A percentile compares a stretch with the other conserved stretches of the same genome.
Conservation (phyloP, 2,888 invertebrate genomes). For the Lagria hirta region DNA sequence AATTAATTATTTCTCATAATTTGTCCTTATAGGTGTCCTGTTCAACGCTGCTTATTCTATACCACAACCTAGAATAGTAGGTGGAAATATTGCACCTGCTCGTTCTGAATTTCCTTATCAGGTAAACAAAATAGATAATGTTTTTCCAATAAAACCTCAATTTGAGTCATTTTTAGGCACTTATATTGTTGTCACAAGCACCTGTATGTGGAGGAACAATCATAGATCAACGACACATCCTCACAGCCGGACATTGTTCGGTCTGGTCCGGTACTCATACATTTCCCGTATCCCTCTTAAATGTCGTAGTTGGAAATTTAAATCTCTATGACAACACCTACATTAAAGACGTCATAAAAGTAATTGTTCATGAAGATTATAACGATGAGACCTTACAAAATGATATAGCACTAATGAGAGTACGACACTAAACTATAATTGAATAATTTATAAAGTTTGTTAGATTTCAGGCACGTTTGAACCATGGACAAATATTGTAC, state of each 20-base stretch:
- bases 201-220: conserved; percentile 27
- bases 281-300: neutral
- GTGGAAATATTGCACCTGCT: conserved; percentile 1
- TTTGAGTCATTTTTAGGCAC: too few species aligned
- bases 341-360: conserved; percentile 2
- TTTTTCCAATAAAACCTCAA: too few species aligned
- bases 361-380: conserved; percentile 15
- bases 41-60: too few species aligned
- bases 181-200: too few species aligned
- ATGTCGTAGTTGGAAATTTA: conserved; percentile 8
- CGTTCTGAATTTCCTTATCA: conserved; percentile 5
- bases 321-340: conserved; percentile 1
- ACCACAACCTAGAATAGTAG: conserved; percentile 3
- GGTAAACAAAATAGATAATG: neutral
- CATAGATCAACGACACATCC: conserved; percentile 14
- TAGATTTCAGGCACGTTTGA: too few species aligned
- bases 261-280: neutral
- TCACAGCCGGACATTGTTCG: conserved; percentile 30
- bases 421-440: too few species aligned
- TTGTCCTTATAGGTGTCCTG: too few species aligned
- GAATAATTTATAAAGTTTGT: too few species aligned
- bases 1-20: too few species aligned
- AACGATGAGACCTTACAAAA: conserved; percentile 10
- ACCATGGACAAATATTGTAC: too few species aligned
- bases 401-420: conserved; percentile 25